Evolutionary conservation across 2,113 vertebrate species (phyloP).

Genomic region (Mohoua ochrocephala): DNA sequence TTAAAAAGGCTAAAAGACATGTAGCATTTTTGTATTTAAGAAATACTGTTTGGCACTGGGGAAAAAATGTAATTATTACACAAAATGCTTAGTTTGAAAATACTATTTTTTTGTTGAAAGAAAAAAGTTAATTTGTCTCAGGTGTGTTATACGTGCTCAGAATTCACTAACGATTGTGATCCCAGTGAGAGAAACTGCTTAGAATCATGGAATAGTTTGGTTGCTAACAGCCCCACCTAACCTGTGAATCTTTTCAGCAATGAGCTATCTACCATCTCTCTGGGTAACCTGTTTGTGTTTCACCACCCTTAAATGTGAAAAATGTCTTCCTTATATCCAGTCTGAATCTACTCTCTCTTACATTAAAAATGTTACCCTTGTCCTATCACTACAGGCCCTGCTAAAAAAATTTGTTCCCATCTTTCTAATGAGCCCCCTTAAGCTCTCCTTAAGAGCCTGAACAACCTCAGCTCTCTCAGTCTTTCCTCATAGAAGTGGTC

Average conservation of each 20-base stretch:
- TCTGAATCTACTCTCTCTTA: background rate
- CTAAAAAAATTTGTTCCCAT: background rate
- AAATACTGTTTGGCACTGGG: background rate
- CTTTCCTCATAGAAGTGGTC: background rate
- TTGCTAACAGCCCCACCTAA: background rate
- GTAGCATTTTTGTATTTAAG: background rate
- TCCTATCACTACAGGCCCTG: background rate
- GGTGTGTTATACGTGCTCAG: accelerated
- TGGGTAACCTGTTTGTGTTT: background rate
- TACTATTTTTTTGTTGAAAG: background rate
- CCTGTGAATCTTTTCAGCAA: background rate
- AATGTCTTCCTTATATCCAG: background rate
- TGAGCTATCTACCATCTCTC: background rate
- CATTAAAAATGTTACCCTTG: background rate
- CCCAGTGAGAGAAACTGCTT: background rate
- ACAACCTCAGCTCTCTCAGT: background rate
- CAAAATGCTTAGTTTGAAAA: background rate
- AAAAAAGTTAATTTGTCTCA: background rate
- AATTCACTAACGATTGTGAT: background rate
- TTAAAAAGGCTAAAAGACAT: background rate
- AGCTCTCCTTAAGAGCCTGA: background rate
- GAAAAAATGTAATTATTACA: background rate
- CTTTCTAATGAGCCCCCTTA: background rate
- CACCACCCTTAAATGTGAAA: background rate
- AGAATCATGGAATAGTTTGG: background rate